These are phyloP conservation scores for Selene dorsalis DNA, from an alignment of 2,797 vertebrate genomes.

Conservation along the genomic window DNA sequence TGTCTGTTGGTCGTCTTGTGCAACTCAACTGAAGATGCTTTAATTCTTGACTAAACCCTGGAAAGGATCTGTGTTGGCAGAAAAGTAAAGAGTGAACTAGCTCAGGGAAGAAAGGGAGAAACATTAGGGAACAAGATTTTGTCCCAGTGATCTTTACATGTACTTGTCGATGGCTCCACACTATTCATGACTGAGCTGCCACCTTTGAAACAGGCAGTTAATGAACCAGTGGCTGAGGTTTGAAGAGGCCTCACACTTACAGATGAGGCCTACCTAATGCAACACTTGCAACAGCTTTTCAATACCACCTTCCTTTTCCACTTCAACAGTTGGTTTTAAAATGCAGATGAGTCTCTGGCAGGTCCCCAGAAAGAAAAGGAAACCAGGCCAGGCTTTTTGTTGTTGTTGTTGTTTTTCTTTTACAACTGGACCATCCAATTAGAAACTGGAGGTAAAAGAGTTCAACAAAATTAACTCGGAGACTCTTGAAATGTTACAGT, in stretches of 20 bases:
- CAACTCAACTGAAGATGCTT: slow-evolving; percentile 12
- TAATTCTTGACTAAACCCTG: not conserved
- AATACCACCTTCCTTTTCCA: slow-evolving; percentile 14
- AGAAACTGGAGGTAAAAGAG: not conserved
- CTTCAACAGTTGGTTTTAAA: slow-evolving; percentile 42
- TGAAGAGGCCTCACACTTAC: slow-evolving; percentile 25
- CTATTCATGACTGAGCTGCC: not conserved
- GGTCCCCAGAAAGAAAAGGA: not conserved
- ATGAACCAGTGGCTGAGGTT: not conserved
- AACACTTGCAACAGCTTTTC: slow-evolving; percentile 29
- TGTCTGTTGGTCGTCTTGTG: not conserved
- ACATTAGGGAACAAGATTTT: not conserved
- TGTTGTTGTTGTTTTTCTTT: not conserved
- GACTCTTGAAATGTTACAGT: not conserved
- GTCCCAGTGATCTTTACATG: slow-evolving; percentile 9
- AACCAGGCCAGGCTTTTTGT: not conserved
- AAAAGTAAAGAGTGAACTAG: not conserved
- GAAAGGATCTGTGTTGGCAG: not conserved
- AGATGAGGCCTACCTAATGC: slow-evolving; percentile 30
- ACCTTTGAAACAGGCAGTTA: not conserved
- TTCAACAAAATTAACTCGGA: not conserved
- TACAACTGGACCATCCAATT: slow-evolving; percentile 22
- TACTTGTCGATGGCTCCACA: not conserved
- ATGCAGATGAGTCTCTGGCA: slow-evolving; percentile 51
- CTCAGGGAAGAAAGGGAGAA: not conserved